Evolutionary conservation across 2,797 vertebrate species (phyloP), one percentile per base, ranked within the genome.

Genomic region (Oophaga sylvatica): DNA sequence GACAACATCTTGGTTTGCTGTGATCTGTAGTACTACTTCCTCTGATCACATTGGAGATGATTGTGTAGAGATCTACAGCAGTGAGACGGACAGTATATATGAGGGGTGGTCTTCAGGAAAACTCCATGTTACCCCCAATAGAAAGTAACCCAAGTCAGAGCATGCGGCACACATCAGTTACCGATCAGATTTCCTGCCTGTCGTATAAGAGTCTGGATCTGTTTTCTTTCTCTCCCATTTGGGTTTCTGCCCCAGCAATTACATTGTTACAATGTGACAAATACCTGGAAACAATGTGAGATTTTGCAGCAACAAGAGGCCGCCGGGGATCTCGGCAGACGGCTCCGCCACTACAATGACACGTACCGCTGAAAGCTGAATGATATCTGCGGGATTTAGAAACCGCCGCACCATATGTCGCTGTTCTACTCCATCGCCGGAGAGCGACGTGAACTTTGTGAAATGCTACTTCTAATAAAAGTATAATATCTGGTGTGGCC

Each of bases 401-500:
- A 94, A 93, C 92, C 90, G 90, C 76, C 91, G 83, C 90, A 91
- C 93, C 93, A 93, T 92, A 92, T 92, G 93, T 80, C 89, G 87
- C 90, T 84, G 88, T 91, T 94, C 92, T 2, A 88, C 78, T 89
- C 87, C 91, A 87, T 87, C 91, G 91, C 84, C 35, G 70, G 92
- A 91, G 93, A 92, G 87, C 83, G 83, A 82, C 83, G 91, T n/a
- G 1, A 71, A 90, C 80, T 93, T 93, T 92, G 90, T 91, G 89
- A 91, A 93, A 89, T 68, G 57, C 84, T 87, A 87, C 91, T 93
- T 92, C 89, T 88, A 91, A 92, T 91, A 93, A 92, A 92, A 92
- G 90, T 70, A 80, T 89, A 88, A 91, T 77, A 90, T 80, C 80
- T 80, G 91, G 91, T 90, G 73, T 17, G 65, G 26, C n/a, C 12